Base-by-base conservation (phyloP, 1,140 invertebrate genomes). In the Lethocerus indicus region DNA sequence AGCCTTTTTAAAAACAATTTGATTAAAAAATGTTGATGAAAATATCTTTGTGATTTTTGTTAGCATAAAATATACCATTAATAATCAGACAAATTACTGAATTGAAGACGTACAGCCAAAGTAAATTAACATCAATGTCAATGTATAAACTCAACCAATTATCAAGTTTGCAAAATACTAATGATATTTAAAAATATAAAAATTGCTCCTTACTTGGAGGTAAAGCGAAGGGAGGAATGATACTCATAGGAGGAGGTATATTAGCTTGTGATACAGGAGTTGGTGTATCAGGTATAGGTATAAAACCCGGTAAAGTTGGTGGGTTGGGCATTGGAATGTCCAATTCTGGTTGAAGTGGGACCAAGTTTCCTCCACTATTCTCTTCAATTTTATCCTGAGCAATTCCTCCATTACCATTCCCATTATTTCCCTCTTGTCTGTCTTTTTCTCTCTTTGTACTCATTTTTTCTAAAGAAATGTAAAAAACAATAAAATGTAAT, bases 181-280 rank as follows among this genome's bases (percentile, higher is more conserved):
- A n/a, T n/a, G n/a, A n/a, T n/a, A n/a, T n/a, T n/a, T n/a, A n/a
- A n/a, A n/a, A n/a, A n/a, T n/a, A n/a, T n/a, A n/a, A n/a, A 7
- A 35, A 16, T 16, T 16, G 28, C 14, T 6, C 64, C 65, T 66
- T 61, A 72, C 71, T 67, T n/a, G 52, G 52, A 37, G 62, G 57
- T 40, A 58, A 56, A 29, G 54, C 55, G 26, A 49, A 43, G 7
- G 56, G 55, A 13, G 56, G 51, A 46, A 63, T 64, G 13, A 65
- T 57, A 7, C 71, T 65, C 36, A 58, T 57, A 1, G 73, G 71
- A 50, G 73, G 72, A 28, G 71, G 59, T 13, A 73, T 58, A 25
- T 70, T 67, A 6, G 73, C 65, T 25, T 71, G 60, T 39, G 63
- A 66, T 21, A 61, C 53, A 9, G 60, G 61, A n/a, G 47, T 52